Conservation (phyloP, 2,113 vertebrate genomes). For the Varanus salvator region DNA sequence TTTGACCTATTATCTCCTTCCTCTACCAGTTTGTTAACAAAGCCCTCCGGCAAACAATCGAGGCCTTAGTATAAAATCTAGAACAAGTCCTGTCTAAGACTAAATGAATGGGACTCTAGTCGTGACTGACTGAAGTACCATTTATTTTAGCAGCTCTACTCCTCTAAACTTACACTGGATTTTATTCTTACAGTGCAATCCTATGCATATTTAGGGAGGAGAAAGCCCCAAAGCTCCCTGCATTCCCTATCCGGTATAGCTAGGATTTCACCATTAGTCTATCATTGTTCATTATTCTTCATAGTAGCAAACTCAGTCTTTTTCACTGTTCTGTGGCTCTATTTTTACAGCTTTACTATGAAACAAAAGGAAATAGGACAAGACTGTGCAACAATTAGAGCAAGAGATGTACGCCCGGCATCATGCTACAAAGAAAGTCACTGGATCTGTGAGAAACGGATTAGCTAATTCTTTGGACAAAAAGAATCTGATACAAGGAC, state of each 20-base stretch:
- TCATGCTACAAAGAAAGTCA: neutral
- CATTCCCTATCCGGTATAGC: too few species aligned
- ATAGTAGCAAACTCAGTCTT: neutral
- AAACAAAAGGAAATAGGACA: neutral
- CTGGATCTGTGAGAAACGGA: slow-evolving; percentile 28
- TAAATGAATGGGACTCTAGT: too few species aligned
- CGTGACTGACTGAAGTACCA: too few species aligned
- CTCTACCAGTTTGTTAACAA: neutral
- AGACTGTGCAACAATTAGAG: neutral
- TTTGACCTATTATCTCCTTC: neutral
- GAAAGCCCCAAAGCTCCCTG: too few species aligned
- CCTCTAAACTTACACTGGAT: too few species aligned
- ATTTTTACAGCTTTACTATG: slow-evolving; percentile 1
- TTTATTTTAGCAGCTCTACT: too few species aligned
- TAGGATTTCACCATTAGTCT: neutral
- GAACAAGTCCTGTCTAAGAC: too few species aligned
- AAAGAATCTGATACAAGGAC: neutral
- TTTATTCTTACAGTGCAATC: too few species aligned
- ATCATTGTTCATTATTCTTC: neutral
- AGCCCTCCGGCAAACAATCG: neutral
- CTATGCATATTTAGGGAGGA: too few species aligned
- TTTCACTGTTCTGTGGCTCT: neutral
- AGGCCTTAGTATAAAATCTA: too few species aligned
- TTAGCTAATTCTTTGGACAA: too few species aligned
- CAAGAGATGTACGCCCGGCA: neutral